Evolutionary conservation across 1,140 invertebrate genomes (phyloP), one percentile per base, ranked within the genome.

Genomic region (Leptonema lineaticorne): DNA sequence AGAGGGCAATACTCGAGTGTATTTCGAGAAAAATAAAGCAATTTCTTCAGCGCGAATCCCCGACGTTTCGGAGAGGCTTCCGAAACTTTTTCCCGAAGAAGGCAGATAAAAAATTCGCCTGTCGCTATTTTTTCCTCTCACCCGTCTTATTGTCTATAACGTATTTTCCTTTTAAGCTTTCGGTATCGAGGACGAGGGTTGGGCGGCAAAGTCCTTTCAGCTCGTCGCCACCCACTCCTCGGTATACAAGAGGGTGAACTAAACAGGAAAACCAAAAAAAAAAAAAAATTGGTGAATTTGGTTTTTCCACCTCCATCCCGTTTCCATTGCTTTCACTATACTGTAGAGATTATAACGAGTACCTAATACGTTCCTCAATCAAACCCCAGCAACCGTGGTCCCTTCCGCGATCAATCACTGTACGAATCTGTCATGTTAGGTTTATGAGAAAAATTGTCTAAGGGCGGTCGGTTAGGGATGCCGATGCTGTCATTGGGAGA

Each of bases 391-490:
- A 45, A 64, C 67, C 74, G 74, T 67, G 69, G 62, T 64, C 62
- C 62, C 62, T 64, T 50, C 75, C 67, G 74, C 77, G 75, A 83
- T 83, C 81, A 81, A 83, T 83, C 80, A 79, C 79, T 79, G 78
- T 79, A 81, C 79, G 78, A 78, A 81, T 82, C 81, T 82, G 81
- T 83, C 81, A 83, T 82, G 81, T 83, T 82, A 77, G 81, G 79
- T 83, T 82, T 83, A 81, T 80, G 78, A 83, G 81, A 83, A 83
- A 83, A 82, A 83, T 82, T 80, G 80, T 78, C 63, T 53, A 66
- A 20, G 64, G 64, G 29, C 20, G 30, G 48, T 24, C n/a, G 16
- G 16, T 3, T 5, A 1, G 37, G 22, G 6, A 11, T 24, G 16
- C 9, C 18, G 14, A 18, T 5, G 9, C 22, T 24, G 37, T 7